phyloP scores from a whole-genome alignment of 1,140 invertebrate genomes.

The Pectinophora gossypiella region DNA sequence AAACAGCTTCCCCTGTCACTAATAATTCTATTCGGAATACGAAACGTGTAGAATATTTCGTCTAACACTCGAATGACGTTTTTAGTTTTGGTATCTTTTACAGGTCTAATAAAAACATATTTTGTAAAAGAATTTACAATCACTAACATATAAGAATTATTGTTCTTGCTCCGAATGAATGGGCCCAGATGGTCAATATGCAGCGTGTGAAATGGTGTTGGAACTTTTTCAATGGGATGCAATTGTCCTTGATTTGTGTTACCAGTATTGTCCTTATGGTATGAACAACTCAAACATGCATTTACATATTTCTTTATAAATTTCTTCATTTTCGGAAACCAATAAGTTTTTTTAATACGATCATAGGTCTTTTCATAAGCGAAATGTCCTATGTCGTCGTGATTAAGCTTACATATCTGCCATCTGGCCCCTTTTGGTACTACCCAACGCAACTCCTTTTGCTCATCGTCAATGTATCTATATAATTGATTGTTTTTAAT shows the following conservation, averaged over 20 bases:
- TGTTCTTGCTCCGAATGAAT: background rate
- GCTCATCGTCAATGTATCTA: slow-evolving; percentile 12
- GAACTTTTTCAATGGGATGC: background rate
- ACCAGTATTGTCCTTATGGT: background rate
- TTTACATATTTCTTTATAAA: too few species aligned
- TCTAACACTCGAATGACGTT: background rate
- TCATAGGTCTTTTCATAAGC: too few species aligned
- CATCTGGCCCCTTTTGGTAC: too few species aligned
- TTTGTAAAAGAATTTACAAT: background rate
- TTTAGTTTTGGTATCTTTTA: background rate
- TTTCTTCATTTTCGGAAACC: too few species aligned
- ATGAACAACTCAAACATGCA: background rate
- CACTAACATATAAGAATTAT: background rate
- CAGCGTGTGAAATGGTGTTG: too few species aligned
- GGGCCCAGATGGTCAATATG: background rate
- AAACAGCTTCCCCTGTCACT: background rate
- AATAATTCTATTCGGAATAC: background rate
- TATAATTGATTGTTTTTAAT: slow-evolving; percentile 18
- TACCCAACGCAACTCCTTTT: too few species aligned
- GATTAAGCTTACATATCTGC: too few species aligned
- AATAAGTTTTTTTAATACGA: too few species aligned
- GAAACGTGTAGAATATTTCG: background rate
- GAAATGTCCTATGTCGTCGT: too few species aligned
- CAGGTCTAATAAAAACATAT: background rate
- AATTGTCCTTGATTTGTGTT: background rate